Percentiles rank a stretch among this genome's conserved stretches.
These are phyloP conservation scores for Trematocara marginatum DNA, from an alignment of 2,113 vertebrate species.

Conservation along the genomic window DNA sequence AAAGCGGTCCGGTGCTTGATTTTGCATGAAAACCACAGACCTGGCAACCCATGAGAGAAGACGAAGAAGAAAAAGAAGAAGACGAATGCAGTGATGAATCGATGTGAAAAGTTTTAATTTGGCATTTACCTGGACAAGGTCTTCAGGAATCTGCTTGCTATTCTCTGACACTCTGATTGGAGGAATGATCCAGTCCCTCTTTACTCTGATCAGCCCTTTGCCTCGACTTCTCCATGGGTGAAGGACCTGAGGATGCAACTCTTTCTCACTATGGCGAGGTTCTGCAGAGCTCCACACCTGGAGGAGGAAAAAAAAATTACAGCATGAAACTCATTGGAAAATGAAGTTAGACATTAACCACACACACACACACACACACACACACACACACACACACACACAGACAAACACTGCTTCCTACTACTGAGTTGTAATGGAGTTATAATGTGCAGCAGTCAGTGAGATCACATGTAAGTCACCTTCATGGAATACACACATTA, in stretches of 20 bases:
- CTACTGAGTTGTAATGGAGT: background rate
- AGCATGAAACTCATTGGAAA: background rate
- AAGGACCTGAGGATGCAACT: constrained; percentile 30
- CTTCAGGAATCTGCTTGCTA: constrained; percentile 85
- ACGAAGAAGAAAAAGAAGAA: background rate
- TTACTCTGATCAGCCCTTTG: constrained; percentile 65
- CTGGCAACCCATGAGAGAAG: background rate
- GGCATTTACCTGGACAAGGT: constrained; percentile 84
- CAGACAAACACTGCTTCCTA: background rate
- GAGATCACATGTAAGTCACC: background rate
- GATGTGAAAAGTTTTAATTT: background rate
- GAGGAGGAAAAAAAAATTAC: background rate
- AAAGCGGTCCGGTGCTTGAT: background rate
- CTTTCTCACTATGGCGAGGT: background rate
- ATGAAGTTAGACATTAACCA: background rate
- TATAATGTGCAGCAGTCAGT: background rate
- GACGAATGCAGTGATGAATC: background rate
- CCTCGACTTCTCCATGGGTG: constrained; percentile 68
- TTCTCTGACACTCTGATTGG: constrained; percentile 91
- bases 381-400: background rate
- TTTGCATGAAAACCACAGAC: background rate
- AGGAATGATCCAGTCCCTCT: constrained; percentile 96
- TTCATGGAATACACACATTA: constrained; percentile 10
- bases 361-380: background rate
- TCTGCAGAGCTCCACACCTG: constrained; percentile 55